These are phyloP conservation scores for Plebejus melissa DNA, from an alignment of 2,888 invertebrate genomes.

Conservation along the genomic window DNA sequence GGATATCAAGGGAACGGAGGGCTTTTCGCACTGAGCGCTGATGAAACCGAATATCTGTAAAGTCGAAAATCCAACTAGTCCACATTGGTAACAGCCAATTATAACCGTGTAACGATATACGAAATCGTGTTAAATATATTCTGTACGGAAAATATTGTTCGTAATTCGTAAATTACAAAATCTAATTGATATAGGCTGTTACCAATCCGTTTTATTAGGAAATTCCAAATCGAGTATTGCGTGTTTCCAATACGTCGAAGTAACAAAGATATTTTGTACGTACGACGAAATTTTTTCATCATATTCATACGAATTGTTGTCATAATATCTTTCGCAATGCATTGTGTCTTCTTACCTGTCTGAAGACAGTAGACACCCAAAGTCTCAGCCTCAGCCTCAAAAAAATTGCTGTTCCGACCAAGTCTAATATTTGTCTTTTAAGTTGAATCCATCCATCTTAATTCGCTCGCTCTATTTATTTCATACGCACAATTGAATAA, in stretches of 20 bases:
- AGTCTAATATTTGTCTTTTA: not conserved
- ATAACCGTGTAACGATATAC: not conserved
- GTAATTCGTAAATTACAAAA: constrained; percentile 10
- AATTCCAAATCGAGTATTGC: not conserved
- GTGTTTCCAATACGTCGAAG: not conserved
- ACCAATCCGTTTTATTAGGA: constrained; percentile 5
- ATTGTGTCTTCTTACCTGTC: not conserved
- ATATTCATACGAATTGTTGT: not conserved
- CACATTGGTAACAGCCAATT: not conserved
- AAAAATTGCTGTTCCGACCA: too few relatives aligned
- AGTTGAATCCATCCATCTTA: not conserved
- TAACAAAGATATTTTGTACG: not conserved
- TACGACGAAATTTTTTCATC: not conserved
- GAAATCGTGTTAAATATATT: constrained; percentile 11
- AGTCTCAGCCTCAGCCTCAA: not conserved
- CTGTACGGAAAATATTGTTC: constrained; percentile 8
- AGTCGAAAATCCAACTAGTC: not conserved
- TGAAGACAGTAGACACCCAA: not conserved
- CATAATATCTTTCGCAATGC: not conserved
- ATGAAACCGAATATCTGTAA: not conserved
- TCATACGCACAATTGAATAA: not conserved
- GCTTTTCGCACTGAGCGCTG: too few relatives aligned
- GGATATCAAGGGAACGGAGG: too few relatives aligned
- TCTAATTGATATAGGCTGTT: constrained; percentile 1
- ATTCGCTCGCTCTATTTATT: not conserved